These are phyloP conservation scores for Dichetophora obliterata DNA, from an alignment of 2,888 invertebrate species.

Conservation along the genomic window DNA sequence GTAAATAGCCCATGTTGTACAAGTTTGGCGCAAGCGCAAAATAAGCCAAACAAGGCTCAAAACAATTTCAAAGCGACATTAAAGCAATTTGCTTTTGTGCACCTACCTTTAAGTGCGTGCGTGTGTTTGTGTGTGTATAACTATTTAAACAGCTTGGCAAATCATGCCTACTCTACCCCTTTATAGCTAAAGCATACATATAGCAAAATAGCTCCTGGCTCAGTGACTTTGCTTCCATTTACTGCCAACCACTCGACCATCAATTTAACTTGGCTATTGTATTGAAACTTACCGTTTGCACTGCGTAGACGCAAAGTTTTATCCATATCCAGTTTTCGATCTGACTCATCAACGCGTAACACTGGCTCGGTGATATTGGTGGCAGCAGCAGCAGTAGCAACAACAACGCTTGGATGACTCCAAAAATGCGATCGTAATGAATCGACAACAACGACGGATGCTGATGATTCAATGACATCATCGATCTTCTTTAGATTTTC, in stretches of 20 bases:
- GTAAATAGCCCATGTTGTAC: neutral
- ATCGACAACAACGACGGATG: constrained; percentile 35
- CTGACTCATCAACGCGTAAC: constrained; percentile 30
- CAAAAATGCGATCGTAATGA: constrained; percentile 24
- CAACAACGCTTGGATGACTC: constrained; percentile 26
- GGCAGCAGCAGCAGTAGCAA: constrained; percentile 1
- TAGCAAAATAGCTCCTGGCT: no score
- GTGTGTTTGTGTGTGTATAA: no score
- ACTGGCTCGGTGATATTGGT: neutral
- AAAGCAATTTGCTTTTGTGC: no score
- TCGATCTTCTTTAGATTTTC: constrained; percentile 69
- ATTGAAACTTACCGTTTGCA: constrained; percentile 17
- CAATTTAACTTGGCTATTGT: neutral
- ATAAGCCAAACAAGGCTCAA: neutral
- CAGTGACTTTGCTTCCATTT: no score
- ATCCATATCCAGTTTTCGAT: constrained; percentile 28
- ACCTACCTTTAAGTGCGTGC: no score
- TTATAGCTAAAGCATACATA: no score
- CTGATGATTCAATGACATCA: constrained; percentile 62
- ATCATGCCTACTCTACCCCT: no score
- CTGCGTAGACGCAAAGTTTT: neutral
- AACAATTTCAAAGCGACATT: neutral
- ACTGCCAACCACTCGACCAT: no score
- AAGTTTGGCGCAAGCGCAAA: neutral
- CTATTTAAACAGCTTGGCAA: no score